phyloP scores from a whole-genome alignment of 2,888 invertebrate species.

The Villa cingulata region DNA sequence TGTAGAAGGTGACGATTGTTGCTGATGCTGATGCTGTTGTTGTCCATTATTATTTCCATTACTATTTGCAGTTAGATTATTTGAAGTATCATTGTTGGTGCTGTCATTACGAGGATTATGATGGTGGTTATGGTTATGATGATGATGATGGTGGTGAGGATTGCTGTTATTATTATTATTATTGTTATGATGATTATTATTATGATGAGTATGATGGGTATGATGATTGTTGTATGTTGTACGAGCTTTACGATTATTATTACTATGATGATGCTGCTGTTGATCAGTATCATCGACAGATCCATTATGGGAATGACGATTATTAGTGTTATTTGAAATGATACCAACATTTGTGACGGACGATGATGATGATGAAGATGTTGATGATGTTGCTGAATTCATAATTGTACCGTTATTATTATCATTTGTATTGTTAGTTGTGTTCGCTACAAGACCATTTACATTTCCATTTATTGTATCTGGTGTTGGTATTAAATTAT shows the following conservation, averaged over 20 bases:
- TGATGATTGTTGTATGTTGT: slow-evolving; percentile 19
- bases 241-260: slow-evolving; percentile 21
- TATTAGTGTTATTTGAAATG: neutral
- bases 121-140: slow-evolving; percentile 12
- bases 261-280: slow-evolving; percentile 7
- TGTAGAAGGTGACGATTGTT: neutral
- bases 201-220: slow-evolving; percentile 12
- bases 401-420: neutral
- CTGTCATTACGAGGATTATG: neutral
- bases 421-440: too few relatives aligned
- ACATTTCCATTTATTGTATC: neutral
- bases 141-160: slow-evolving; percentile 22
- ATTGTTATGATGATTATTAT: slow-evolving; percentile 16
- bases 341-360: neutral
- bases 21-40: neutral
- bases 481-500: neutral
- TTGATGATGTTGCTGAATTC: neutral
- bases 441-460: neutral
- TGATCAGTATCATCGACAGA: neutral
- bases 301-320: neutral
- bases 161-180: slow-evolving; percentile 31
- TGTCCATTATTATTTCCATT: neutral
- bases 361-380: neutral
- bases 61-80: neutral
- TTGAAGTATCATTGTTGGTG: neutral